A percentile compares a stretch with the other conserved stretches of the same genome.
These are phyloP conservation scores for Seira ritae DNA, from an alignment of 2,888 invertebrate species.

Conservation along the genomic window DNA sequence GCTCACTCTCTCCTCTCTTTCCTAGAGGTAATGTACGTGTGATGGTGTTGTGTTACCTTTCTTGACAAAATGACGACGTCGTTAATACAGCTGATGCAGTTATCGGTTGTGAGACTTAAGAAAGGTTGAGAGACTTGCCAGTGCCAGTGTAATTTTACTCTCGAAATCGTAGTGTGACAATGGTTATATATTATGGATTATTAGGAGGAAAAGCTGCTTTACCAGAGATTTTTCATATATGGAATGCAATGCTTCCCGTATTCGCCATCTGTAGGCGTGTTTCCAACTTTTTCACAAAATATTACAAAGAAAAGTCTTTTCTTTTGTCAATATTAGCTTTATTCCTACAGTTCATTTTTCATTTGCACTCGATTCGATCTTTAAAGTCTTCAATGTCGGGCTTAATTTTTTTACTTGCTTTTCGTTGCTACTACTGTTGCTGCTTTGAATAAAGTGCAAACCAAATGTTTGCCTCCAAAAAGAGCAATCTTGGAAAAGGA, in stretches of 20 bases:
- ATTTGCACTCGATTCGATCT: conserved; percentile 64
- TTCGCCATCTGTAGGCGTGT: neutral
- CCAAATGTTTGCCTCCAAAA: neutral
- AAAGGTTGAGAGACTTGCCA: too few relatives aligned
- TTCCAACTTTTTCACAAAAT: neutral
- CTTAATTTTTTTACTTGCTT: conserved; percentile 4
- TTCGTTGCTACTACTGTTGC: too few relatives aligned
- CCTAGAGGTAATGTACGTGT: too few relatives aligned
- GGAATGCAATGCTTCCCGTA: too few relatives aligned
- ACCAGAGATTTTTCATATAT: neutral
- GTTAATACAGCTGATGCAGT: too few relatives aligned
- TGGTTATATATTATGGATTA: conserved; percentile 14
- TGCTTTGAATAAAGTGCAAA: neutral
- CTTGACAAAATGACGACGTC: too few relatives aligned
- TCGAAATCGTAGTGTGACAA: neutral
- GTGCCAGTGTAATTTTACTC: neutral
- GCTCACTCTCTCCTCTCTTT: too few relatives aligned
- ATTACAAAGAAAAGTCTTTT: conserved; percentile 40
- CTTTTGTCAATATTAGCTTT: conserved; percentile 65
- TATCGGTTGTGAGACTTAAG: too few relatives aligned
- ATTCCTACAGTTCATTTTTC: conserved; percentile 54
- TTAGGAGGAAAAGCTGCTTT: neutral
- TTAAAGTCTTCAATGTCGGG: conserved; percentile 42
- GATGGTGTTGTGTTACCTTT: too few relatives aligned
- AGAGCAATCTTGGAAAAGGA: conserved; percentile 10